Base-by-base conservation (phyloP, 1,140 invertebrate genomes). In the Drosophila paulistorum region DNA sequence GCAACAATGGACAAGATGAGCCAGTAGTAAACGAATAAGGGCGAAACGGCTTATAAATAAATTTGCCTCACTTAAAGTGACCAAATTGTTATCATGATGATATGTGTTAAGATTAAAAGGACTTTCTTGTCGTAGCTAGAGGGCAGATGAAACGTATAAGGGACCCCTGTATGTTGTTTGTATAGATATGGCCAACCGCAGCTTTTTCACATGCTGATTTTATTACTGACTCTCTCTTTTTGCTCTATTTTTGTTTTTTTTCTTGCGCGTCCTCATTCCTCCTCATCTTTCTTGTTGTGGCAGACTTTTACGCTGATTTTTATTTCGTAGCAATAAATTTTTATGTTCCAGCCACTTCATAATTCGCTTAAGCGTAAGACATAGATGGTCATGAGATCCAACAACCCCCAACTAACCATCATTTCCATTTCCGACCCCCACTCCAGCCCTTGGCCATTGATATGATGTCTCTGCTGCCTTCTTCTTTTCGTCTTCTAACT, bases 71-170 rank as follows among this genome's bases (percentile, higher is more conserved):
- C 90, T 91, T 90, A 85, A 90, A 91, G 90, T 91, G 90, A 90
- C 86, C 90, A 91, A 91, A 91, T 91, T 91, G 90, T 90, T 91
- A 90, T 91, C 90, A 91, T 78, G 84, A 83, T 90, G 90, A 90
- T 91, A 91, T 91, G 90, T 91, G 90, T 87, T 89, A 86, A 85
- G 90, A 91, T 91, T 91, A 91, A 91, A 91, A 91, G 90, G 90
- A 91, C 86, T 91, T 91, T 86, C 90, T 90, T 91, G 90, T 91
- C 84, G 73, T 69, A 64, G 76, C 65, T 26, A 64, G 58, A 39
- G 51, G 64, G 64, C 64, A 48, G 62, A 14, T 73, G 68, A 68
- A 64, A 55, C 67, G 59, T 42, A 61, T 62, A 41, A 57, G 20
- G 48, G 66, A 39, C 35, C 45, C 45, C 14, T 48, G 45, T 17